Percentiles rank a stretch among this genome's conserved stretches.
phyloP scores from a whole-genome alignment of 1,140 invertebrate species.

The Drosophila kurseongensis region DNA sequence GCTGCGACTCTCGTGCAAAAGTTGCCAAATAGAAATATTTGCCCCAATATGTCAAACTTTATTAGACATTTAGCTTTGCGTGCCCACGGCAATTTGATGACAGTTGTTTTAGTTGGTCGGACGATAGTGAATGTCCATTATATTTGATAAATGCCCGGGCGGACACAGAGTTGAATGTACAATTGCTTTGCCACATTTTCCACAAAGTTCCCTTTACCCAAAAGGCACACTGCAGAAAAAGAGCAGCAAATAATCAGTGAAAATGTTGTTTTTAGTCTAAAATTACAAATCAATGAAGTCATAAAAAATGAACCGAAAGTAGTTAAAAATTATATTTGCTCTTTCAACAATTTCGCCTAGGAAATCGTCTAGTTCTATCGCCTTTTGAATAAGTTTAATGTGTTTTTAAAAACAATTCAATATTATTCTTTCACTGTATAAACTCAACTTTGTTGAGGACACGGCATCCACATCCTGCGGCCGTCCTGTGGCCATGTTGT shows the following conservation, averaged over 20 bases:
- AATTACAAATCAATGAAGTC: no score
- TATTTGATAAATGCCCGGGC: constrained; percentile 76
- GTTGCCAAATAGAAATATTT: constrained; percentile 71
- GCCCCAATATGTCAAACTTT: constrained; percentile 81
- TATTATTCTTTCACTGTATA: constrained; percentile 8
- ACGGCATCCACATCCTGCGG: constrained; percentile 43
- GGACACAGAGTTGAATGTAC: constrained; percentile 61
- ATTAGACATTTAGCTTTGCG: constrained; percentile 81
- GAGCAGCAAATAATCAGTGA: no score
- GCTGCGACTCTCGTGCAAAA: constrained; percentile 29
- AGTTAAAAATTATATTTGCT: no score
- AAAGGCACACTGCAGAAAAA: constrained; percentile 10
- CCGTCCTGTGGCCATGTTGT: constrained; percentile 25
- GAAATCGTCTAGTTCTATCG: no score
- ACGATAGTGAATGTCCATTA: constrained; percentile 76
- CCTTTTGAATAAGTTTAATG: neutral
- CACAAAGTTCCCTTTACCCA: constrained; percentile 11
- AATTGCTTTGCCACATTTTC: constrained; percentile 46
- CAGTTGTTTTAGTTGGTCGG: constrained; percentile 68
- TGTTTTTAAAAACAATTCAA: neutral
- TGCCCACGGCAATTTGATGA: constrained; percentile 78
- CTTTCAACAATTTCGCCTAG: no score
- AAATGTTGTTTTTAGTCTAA: no score
- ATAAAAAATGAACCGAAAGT: no score
- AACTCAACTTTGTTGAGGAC: constrained; percentile 35